Evolutionary conservation across 1,140 invertebrate genomes (phyloP), one percentile per base, ranked within the genome.

Genomic region (Ericerus pela): DNA sequence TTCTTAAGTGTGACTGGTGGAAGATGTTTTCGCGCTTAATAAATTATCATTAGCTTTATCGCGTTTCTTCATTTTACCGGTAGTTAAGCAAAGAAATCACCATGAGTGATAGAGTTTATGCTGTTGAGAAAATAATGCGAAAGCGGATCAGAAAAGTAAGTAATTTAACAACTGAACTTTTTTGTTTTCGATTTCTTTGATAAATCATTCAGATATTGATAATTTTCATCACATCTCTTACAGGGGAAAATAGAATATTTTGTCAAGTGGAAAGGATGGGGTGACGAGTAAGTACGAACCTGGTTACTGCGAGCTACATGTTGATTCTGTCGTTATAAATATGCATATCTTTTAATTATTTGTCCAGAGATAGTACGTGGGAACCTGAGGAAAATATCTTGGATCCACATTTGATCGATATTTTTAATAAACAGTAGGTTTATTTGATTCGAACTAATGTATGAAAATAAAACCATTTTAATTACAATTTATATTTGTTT

Each of bases 241-340:
- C 75, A 96, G 90, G 89, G 87, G 58, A 82, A 84, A 68, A 81
- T 88, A 55, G 90, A 96, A 71, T 96, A 93, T 71, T 84, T 85
- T 66, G 90, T 96, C 29, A 96, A 96, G 78, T 96, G 91, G 92
- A 93, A 94, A 78, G 91, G 89, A 59, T 96, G 90, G 90, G 91
- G 88, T 67, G 83, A 84, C 67, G 90, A 87, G 79, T 82, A 68
- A 77, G 78, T 78, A 47, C n/a, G n/a, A n/a, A n/a, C n/a, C n/a
- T n/a, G n/a, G n/a, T n/a, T n/a, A n/a, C n/a, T n/a, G n/a, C n/a
- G n/a, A n/a, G n/a, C n/a, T n/a, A n/a, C n/a, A n/a, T n/a, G n/a
- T n/a, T n/a, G n/a, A n/a, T n/a, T n/a, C n/a, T n/a, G n/a, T n/a
- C n/a, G n/a, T n/a, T n/a, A n/a, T n/a, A n/a, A n/a, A n/a, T n/a